Evolutionary conservation across 2,888 invertebrate genomes (phyloP), one percentile per base, ranked within the genome.

Genomic region (Salpingus planirostris): DNA sequence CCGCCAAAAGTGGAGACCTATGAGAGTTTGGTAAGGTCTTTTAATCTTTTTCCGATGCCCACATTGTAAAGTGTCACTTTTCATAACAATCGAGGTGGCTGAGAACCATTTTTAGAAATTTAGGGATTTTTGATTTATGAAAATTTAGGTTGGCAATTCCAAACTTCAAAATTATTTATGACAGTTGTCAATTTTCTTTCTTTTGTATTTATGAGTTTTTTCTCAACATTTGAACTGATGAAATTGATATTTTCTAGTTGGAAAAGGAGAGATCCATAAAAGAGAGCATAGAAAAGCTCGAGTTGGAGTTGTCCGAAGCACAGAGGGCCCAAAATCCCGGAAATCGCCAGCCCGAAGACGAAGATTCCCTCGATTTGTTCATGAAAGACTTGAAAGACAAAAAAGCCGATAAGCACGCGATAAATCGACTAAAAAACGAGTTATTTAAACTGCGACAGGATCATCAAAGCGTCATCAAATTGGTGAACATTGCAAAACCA

Each of bases 341-440:
- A 18, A 18, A 18, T 8, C 5, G 18, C 18, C 15, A 27, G 8
- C 15, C 23, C 3, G 11, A 12, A 6, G 30, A 30, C 15, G 77
- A 76, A 4, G 91, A 92, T 57, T 80, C 82, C 2, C 62, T 95
- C 26, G 95, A 95, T 56, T 76, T 76, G 3, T 95, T 76, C 61
- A 91, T 95, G 89, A 73, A 71, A 21, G 73, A 70, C 18, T 62
- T 88, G 18, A 68, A 62, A 39, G 52, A 68, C 11, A 54, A 58
- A 2, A 54, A 63, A 35, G 62, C 68, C 0, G 72, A 69, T 33
- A 75, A 76, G 52, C 68, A 68, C 1, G 66, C 69, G 14, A 65
- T 79, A 10, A 76, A 74, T 30, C 82, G 80, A 59, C 72, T 80
- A 1, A 81, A 78, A 76, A 65, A 73, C 49, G 76, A 76, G 34